Evolutionary conservation across 30 jellyfish, hydroid and myxozoan species (phyloP).

Genomic region (Turritopsis rubra): DNA sequence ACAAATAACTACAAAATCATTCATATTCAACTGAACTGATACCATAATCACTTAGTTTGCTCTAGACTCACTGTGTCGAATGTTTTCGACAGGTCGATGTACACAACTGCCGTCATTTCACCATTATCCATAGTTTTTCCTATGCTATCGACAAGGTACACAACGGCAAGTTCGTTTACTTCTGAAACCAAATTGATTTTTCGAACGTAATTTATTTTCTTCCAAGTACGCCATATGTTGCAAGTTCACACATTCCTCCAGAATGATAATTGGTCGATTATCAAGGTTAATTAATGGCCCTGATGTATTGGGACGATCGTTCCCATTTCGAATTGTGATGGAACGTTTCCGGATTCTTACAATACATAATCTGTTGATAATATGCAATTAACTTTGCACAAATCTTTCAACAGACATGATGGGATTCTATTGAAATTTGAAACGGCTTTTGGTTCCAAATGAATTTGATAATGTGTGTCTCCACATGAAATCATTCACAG

Average conservation of each 20-base stretch:
- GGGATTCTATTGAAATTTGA: constrained; percentile 28
- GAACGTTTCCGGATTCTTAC: constrained; percentile 45
- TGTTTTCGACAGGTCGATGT: constrained; percentile 51
- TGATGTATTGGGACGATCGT: constrained; percentile 55
- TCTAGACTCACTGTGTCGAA: constrained; percentile 35
- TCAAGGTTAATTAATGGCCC: constrained; percentile 32
- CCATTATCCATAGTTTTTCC: constrained; percentile 39
- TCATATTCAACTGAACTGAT: constrained; percentile 4
- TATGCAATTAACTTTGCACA: constrained; percentile 44
- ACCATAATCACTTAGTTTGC: constrained; percentile 1
- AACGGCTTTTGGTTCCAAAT: neutral
- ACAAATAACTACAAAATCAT: constrained; percentile 1
- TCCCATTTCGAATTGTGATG: constrained; percentile 40
- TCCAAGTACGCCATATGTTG: constrained; percentile 39
- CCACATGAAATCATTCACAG: neutral
- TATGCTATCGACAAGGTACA: constrained; percentile 39
- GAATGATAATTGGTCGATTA: constrained; percentile 38
- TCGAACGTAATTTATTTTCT: constrained; percentile 39
- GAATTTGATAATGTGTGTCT: neutral
- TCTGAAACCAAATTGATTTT: constrained; percentile 52
- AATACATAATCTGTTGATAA: constrained; percentile 43
- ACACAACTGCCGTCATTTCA: constrained; percentile 44
- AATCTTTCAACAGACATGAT: constrained; percentile 50
- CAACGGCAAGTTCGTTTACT: constrained; percentile 49
- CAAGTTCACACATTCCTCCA: constrained; percentile 40